These are phyloP conservation scores for Caenorhabditis drosophilae DNA, from an alignment of 2,888 invertebrate species.

Conservation along the genomic window DNA sequence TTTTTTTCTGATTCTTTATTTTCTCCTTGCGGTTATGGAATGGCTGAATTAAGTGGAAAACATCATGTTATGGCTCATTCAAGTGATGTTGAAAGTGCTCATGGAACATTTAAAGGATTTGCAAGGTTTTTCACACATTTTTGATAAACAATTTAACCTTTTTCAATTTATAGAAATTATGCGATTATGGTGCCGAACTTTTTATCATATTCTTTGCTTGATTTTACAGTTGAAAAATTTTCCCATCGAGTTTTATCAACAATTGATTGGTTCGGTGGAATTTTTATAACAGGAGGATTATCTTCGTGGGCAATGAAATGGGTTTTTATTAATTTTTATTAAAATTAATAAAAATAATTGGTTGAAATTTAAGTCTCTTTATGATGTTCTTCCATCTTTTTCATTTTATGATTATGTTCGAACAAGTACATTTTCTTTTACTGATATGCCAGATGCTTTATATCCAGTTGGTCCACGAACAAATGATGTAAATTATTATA, in stretches of 20 bases:
- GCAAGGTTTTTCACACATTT: slow-evolving; percentile 5
- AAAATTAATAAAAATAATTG: too few relatives aligned
- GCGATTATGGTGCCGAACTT: slow-evolving; percentile 31
- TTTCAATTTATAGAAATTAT: slow-evolving; percentile 24
- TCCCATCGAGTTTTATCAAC: slow-evolving; percentile 31
- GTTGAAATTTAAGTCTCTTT: too few relatives aligned
- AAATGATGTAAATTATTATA: slow-evolving; percentile 24
- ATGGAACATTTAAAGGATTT: slow-evolving; percentile 32
- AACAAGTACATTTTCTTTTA: slow-evolving; percentile 24
- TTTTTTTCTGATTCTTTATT: slow-evolving; percentile 31
- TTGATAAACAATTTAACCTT: neutral
- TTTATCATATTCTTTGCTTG: slow-evolving; percentile 24
- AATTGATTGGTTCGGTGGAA: slow-evolving; percentile 32
- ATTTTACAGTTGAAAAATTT: slow-evolving; percentile 25
- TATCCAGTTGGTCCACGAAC: slow-evolving; percentile 29
- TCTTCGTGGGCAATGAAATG: slow-evolving; percentile 29
- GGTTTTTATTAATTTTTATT: slow-evolving; percentile 21
- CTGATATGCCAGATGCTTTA: slow-evolving; percentile 33
- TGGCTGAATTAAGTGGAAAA: slow-evolving; percentile 21
- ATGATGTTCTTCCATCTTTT: slow-evolving; percentile 22
- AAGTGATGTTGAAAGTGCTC: slow-evolving; percentile 37
- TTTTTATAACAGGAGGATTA: slow-evolving; percentile 15
- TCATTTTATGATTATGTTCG: slow-evolving; percentile 26
- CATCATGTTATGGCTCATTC: slow-evolving; percentile 39
- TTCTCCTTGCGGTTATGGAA: slow-evolving; percentile 30